Evolutionary conservation across 2,888 invertebrate genomes (phyloP).

Genomic region (Callimorpha dominula): DNA sequence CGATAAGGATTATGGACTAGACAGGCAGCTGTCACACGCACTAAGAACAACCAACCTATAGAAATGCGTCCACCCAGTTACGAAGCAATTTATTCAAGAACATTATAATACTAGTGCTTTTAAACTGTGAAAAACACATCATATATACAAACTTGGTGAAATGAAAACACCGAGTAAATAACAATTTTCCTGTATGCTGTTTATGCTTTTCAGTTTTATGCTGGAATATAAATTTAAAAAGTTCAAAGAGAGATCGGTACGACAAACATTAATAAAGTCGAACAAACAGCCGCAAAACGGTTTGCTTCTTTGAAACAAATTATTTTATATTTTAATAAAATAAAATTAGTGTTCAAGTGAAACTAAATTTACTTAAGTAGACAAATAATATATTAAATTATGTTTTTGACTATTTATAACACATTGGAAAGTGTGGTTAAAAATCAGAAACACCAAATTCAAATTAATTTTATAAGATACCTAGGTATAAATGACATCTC

Average conservation of each 20-base stretch:
- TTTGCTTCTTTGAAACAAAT: not conserved
- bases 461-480: too few species aligned
- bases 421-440: too few species aligned
- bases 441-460: too few species aligned
- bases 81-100: too few species aligned
- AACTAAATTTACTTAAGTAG: not conserved
- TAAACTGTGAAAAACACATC: not conserved
- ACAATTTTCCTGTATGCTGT: not conserved
- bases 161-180: not conserved
- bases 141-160: not conserved
- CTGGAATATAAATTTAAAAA: not conserved
- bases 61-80: too few species aligned
- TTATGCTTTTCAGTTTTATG: constrained; percentile 1
- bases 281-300: not conserved
- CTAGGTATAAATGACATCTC: too few species aligned
- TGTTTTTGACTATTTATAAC: too few species aligned
- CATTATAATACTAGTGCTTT: too few species aligned
- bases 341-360: not conserved
- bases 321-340: not conserved
- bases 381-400: not conserved
- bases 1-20: not conserved
- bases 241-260: not conserved
- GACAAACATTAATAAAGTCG: constrained; percentile 6
- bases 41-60: not conserved
- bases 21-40: not conserved